Evolutionary conservation across 2,797 vertebrate genomes (phyloP).

Genomic region (Pygocentrus nattereri): DNA sequence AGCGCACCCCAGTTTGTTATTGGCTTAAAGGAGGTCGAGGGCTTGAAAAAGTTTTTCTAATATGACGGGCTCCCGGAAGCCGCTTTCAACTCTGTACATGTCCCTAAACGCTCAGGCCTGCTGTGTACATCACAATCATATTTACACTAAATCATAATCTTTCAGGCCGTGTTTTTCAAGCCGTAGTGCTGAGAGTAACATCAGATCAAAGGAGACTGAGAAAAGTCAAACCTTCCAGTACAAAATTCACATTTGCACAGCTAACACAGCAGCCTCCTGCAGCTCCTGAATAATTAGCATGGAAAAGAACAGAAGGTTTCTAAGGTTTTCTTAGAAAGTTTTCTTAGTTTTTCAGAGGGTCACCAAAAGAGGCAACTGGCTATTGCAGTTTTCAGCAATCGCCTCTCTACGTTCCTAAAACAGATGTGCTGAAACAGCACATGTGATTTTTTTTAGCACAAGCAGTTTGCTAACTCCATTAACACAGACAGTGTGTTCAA

Average conservation of each 20-base stretch:
- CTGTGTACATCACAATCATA: slow-evolving; percentile 33
- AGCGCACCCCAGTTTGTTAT: slow-evolving; percentile 76
- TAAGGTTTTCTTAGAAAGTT: background rate
- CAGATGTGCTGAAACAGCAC: too few species aligned
- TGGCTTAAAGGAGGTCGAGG: slow-evolving; percentile 76
- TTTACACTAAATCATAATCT: slow-evolving; percentile 31
- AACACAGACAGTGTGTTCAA: too few species aligned
- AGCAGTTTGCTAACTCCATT: too few species aligned
- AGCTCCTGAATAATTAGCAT: slow-evolving; percentile 8
- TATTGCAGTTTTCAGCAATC: too few species aligned
- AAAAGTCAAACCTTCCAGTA: slow-evolving; percentile 18
- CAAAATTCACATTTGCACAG: background rate
- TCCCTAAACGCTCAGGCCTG: slow-evolving; percentile 40
- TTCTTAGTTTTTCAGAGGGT: background rate
- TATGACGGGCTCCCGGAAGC: slow-evolving; percentile 15
- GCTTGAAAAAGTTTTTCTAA: slow-evolving; percentile 61
- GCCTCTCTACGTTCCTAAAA: too few species aligned
- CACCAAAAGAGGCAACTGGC: too few species aligned
- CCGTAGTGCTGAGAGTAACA: background rate
- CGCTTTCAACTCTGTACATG: slow-evolving; percentile 31
- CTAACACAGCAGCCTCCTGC: background rate
- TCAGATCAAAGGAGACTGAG: slow-evolving; percentile 19
- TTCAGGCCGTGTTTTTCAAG: slow-evolving; percentile 10
- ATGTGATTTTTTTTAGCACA: too few species aligned
- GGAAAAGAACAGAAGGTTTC: background rate